Base-by-base conservation (phyloP, 2,888 invertebrate genomes). In the Lagria hirta region DNA sequence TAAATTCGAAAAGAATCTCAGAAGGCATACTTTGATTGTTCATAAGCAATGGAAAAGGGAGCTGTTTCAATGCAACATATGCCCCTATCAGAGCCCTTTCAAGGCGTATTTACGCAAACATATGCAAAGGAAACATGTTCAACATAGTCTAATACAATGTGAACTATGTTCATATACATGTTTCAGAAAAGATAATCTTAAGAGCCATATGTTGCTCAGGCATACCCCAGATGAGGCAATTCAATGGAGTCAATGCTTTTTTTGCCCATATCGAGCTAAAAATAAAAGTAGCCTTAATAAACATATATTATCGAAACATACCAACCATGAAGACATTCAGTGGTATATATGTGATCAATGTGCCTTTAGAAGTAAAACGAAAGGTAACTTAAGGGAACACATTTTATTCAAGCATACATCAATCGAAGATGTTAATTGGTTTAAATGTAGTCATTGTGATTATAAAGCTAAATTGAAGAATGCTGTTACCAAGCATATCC, bases 381-480 rank as follows among this genome's bases (percentile, higher is more conserved):
- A 33, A 10, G 21, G 33, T 21, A 12, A 23, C 14, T 23, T 33
- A 23, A 22, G 23, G 15, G 23, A 33, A 12, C 33, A 33, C 15
- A 10, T 33, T 7, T 23, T 33, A 7, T 33, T 22, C 13, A 33
- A 33, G 15, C 33, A 33, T 10, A 33, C 33, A 12, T 23, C 33
- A 2, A 4, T 23, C 1, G 22, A 33, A 6, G 33, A 33, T 14
- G 23, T 33, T 5, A 33, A 33, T 10, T 33, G 33, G 33, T 33
- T 33, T 8, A 22, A 33, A 8, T 33, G 33, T 22, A 23, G 13
- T 7, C 33, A 33, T 13, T 33, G 33, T 12, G 20, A 18, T 3
- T 33, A 33, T 10, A 33, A 33, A 12, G 33, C 33, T 2, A 33
- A 33, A 23, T 23, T 23, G 15, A 33, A 33, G 8, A 13, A 22